Percentiles rank a stretch among this genome's conserved stretches.
These are phyloP conservation scores for Brachyrhaphis roseni DNA, from an alignment of 2,797 vertebrate species.

Conservation along the genomic window DNA sequence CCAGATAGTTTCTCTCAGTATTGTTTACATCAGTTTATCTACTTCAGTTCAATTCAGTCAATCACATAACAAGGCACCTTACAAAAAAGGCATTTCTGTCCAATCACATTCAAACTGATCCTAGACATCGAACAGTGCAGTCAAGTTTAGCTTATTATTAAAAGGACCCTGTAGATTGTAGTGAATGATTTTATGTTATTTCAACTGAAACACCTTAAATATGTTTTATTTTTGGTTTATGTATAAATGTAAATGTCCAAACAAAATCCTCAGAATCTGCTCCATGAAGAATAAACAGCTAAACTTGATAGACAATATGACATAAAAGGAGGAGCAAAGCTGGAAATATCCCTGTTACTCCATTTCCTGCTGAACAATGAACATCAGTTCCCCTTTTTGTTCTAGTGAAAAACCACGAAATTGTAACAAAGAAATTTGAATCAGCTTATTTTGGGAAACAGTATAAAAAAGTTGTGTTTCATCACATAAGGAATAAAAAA, in stretches of 20 bases:
- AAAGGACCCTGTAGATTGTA: not conserved
- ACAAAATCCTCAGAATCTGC: not conserved
- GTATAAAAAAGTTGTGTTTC: not conserved
- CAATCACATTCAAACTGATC: not conserved
- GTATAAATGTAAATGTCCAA: not conserved
- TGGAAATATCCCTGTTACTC: not conserved
- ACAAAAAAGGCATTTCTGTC: not conserved
- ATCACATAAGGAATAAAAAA: not conserved
- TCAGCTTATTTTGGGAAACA: not conserved
- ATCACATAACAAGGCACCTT: not conserved
- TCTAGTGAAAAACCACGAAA: not conserved
- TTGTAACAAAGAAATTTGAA: not conserved
- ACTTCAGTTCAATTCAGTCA: not conserved
- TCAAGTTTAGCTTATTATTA: not conserved
- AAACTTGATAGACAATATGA: not conserved
- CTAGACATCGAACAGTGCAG: not conserved
- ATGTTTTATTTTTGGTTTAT: not conserved
- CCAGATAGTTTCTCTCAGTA: slow-evolving; percentile 16
- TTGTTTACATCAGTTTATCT: slow-evolving; percentile 7
- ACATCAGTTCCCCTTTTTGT: not conserved
- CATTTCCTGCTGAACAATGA: not conserved
- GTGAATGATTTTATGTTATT: not conserved
- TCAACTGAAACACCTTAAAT: not conserved
- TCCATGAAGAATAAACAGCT: not conserved
- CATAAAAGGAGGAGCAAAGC: not conserved